Conservation (phyloP, 2,888 invertebrate species). For the Penaeus monodon region DNA sequence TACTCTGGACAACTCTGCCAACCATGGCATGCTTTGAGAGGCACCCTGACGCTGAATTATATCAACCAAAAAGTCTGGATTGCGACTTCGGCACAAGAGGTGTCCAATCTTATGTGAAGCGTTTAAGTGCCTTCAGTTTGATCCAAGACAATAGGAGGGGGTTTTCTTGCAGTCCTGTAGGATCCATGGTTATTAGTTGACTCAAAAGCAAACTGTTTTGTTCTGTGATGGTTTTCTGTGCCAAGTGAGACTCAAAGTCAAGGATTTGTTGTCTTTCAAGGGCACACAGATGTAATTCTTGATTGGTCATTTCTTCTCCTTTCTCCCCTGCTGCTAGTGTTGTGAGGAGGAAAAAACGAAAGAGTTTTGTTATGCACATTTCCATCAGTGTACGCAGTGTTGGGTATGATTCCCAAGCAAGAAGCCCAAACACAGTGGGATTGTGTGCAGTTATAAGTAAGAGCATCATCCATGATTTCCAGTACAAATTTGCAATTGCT, state of each 20-base stretch:
- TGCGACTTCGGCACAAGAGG: slow-evolving; percentile 86
- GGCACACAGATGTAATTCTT: slow-evolving; percentile 79
- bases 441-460: slow-evolving; percentile 92
- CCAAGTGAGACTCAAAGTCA: slow-evolving; percentile 91
- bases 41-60: slow-evolving; percentile 87
- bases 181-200: slow-evolving; percentile 86
- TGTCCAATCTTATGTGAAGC: slow-evolving; percentile 86
- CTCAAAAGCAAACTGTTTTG: slow-evolving; percentile 84
- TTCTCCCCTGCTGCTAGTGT: slow-evolving; percentile 76
- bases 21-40: slow-evolving; percentile 95
- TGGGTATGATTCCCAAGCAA: slow-evolving; percentile 91
- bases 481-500: slow-evolving; percentile 91
- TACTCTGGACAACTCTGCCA: slow-evolving; percentile 92
- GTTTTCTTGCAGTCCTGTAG: slow-evolving; percentile 84
- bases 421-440: slow-evolving; percentile 86
- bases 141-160: slow-evolving; percentile 82
- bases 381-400: slow-evolving; percentile 92
- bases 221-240: slow-evolving; percentile 89
- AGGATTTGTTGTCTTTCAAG: slow-evolving; percentile 84
- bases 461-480: slow-evolving; percentile 93
- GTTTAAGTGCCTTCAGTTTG: slow-evolving; percentile 84
- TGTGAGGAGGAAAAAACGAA: slow-evolving; percentile 78
- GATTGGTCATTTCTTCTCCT: slow-evolving; percentile 75
- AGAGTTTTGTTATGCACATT: slow-evolving; percentile 94
- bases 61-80: slow-evolving; percentile 91